These are phyloP conservation scores for Ptiloglossa arizonensis DNA, from an alignment of 1,140 invertebrate genomes.

Conservation along the genomic window DNA sequence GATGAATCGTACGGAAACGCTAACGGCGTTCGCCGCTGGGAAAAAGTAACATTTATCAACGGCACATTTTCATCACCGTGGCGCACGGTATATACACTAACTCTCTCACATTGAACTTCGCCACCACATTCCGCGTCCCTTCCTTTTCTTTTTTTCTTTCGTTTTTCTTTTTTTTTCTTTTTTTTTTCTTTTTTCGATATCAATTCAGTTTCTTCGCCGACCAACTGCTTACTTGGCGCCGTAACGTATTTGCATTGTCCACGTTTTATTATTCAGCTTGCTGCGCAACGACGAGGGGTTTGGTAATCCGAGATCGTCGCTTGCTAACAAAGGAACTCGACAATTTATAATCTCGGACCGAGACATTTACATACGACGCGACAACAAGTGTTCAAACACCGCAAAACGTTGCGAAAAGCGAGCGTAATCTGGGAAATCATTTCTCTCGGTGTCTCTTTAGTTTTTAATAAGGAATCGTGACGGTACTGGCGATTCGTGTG, in stretches of 20 bases:
- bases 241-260: background rate
- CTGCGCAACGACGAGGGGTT: background rate
- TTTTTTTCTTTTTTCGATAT: conserved; percentile 29
- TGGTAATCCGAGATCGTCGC: too few relatives aligned
- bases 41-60: conserved; percentile 62
- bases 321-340: too few relatives aligned
- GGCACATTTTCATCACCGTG: conserved; percentile 52
- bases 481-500: too few relatives aligned
- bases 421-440: too few relatives aligned
- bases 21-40: conserved; percentile 23
- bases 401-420: too few relatives aligned
- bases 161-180: too few relatives aligned
- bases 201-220: conserved; percentile 24
- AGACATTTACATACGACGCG: too few relatives aligned
- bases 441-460: too few relatives aligned
- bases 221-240: conserved; percentile 8
- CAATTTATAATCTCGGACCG: too few relatives aligned
- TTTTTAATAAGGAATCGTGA: too few relatives aligned
- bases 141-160: too few relatives aligned
- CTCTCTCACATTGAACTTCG: conserved; percentile 32
- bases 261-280: background rate
- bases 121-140: background rate
- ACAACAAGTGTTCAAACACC: too few relatives aligned
- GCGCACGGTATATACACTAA: conserved; percentile 33
- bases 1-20: conserved; percentile 54